Conservation (phyloP, 2,888 invertebrate species). For the Conchocele bisecta region DNA sequence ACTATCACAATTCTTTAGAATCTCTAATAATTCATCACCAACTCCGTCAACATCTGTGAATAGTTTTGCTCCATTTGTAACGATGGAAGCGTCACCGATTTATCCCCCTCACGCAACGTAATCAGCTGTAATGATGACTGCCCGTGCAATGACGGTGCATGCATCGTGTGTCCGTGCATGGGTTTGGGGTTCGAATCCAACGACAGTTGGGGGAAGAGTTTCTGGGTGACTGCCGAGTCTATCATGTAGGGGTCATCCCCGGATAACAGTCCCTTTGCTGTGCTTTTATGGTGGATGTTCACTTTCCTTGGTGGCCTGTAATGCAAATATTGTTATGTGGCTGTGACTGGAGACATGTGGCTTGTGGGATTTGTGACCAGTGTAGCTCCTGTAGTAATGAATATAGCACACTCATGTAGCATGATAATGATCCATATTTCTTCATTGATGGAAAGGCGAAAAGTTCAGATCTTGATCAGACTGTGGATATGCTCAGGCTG, state of each 20-base stretch:
- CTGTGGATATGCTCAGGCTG: too few relatives aligned
- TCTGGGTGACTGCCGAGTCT: conserved; percentile 80
- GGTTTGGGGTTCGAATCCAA: conserved; percentile 66
- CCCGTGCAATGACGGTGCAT: conserved; percentile 51
- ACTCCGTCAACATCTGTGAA: conserved; percentile 84
- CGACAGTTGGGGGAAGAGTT: conserved; percentile 82
- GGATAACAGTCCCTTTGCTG: conserved; percentile 73
- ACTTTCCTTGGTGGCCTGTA: conserved; percentile 69
- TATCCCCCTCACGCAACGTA: conserved; percentile 81
- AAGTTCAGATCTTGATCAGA: too few relatives aligned
- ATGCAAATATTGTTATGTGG: too few relatives aligned
- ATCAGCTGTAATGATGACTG: conserved; percentile 79
- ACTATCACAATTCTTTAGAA: too few relatives aligned
- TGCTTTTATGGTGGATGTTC: too few relatives aligned
- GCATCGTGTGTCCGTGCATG: conserved; percentile 25
- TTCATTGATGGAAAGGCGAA: too few relatives aligned
- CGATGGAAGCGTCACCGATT: conserved; percentile 82
- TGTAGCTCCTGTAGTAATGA: too few relatives aligned
- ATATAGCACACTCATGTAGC: too few relatives aligned
- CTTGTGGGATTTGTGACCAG: too few relatives aligned
- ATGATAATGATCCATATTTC: too few relatives aligned
- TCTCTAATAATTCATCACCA: conserved; percentile 83
- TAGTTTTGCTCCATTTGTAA: conserved; percentile 84
- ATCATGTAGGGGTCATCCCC: conserved; percentile 84
- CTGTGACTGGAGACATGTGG: too few relatives aligned